phyloP scores from a whole-genome alignment of 2,797 vertebrate species.

The Pampus argenteus region DNA sequence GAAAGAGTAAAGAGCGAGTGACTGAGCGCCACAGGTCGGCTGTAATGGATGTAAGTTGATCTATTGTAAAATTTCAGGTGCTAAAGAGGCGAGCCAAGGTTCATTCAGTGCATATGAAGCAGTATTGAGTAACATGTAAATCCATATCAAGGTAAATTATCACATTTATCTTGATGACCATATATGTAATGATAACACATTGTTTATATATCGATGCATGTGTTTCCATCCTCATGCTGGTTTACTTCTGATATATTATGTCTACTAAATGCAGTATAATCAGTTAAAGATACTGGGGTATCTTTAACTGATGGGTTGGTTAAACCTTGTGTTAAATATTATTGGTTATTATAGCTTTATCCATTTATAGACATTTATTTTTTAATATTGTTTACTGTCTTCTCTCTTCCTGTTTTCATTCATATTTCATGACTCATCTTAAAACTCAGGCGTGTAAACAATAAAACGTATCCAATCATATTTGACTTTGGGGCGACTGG shows the following conservation, averaged over 20 bases:
- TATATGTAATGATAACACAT: background rate
- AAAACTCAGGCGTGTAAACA: background rate
- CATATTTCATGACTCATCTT: background rate
- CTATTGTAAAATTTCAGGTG: constrained; percentile 7
- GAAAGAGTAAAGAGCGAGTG: no score
- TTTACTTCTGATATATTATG: background rate
- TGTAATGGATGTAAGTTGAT: constrained; percentile 14
- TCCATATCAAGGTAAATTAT: background rate
- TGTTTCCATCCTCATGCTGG: background rate
- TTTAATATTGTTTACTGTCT: no score
- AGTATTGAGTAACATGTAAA: background rate
- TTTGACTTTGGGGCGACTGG: background rate
- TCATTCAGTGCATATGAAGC: background rate
- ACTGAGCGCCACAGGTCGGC: constrained; percentile 26
- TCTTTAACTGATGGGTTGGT: background rate
- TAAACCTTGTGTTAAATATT: background rate
- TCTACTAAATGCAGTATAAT: background rate
- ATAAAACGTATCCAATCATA: background rate
- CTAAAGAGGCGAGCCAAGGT: background rate
- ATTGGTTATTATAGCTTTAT: background rate
- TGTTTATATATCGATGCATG: background rate
- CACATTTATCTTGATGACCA: background rate
- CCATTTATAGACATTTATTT: background rate
- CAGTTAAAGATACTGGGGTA: background rate
- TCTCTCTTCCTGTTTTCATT: background rate